Conservation (phyloP, 1,140 invertebrate genomes). For the Polypedilum pembai region DNA sequence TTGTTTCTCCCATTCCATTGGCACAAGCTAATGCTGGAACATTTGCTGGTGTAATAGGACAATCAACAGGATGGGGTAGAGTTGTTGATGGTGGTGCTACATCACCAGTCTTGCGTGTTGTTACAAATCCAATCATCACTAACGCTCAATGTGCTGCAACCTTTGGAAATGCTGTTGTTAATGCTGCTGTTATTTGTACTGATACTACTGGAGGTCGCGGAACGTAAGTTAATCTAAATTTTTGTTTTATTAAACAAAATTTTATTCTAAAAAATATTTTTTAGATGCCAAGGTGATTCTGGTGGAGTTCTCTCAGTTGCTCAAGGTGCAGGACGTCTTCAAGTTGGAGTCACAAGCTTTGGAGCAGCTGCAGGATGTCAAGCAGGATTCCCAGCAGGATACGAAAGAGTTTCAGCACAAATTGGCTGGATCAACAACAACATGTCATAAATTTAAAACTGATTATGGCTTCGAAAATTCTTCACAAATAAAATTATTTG, state of each 20-base stretch:
- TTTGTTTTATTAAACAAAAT: too few relatives aligned
- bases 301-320: background rate
- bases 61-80: constrained; percentile 30
- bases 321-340: background rate
- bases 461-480: too few relatives aligned
- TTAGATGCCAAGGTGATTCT: constrained; percentile 36
- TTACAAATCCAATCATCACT: constrained; percentile 42
- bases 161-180: background rate
- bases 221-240: constrained; percentile 32
- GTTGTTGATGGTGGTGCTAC: constrained; percentile 41
- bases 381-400: constrained; percentile 41
- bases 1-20: background rate
- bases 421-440: constrained; percentile 38
- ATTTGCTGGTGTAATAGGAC: background rate
- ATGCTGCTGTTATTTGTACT: constrained; percentile 43
- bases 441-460: background rate
- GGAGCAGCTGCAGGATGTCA: constrained; percentile 41
- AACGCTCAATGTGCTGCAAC: constrained; percentile 40
- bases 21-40: background rate
- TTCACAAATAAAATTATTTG: too few relatives aligned
- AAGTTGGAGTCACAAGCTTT: constrained; percentile 43
- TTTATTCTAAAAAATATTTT: too few relatives aligned
- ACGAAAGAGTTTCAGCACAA: constrained; percentile 43
- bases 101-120: constrained; percentile 43
- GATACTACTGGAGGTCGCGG: constrained; percentile 44